Base-by-base conservation (phyloP, 2,888 invertebrate species). In the Gymnosoma rotundatum region DNA sequence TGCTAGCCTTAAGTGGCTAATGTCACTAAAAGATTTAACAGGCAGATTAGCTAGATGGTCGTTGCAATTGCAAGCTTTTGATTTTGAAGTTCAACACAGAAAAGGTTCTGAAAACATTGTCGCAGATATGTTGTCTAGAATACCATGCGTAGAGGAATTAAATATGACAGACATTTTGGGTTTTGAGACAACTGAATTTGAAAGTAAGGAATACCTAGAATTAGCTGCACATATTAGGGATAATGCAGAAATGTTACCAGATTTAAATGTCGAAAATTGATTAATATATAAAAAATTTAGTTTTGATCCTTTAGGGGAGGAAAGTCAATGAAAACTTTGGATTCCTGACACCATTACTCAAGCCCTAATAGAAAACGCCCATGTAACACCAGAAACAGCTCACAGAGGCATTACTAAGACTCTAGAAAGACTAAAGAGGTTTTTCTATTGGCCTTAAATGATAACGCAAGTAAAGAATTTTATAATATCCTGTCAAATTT, bases 361-460 rank as follows among this genome's bases (percentile, higher is more conserved):
- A 8, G n/a, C 61, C 9, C 20, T 74, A 21, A 80, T 80, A 7
- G 18, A 45, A n/a, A 80, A 74, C n/a, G 61, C 61, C 6, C 80
- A 80, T 54, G 54, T 38, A 45, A 45, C 10, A 14, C n/a, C 48
- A n/a, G 32, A 16, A n/a, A 2, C 60, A 18, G 48, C 66, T 8
- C 79, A 67, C 38, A 73, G 66, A 18, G 72, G 79, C 1, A 66
- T 72, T 16, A 3, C 42, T 1, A 80, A 74, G 54, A 73, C 67
- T 7, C 16, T 74, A n/a, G 36, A 36, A 2, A 38, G 75, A 8
- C 14, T 81, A 3, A 74, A 45, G 16, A n/a, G 32, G 7, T 70
- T 38, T 16, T 82, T 56, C 60, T 82, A 67, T 42, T 81, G 81
- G 70, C 81, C 75, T 1, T 36, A 36, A 38, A 81, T 81, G 75